Conservation (phyloP, 2,113 vertebrate genomes). For the Chamaetylas fuelleborni region DNA sequence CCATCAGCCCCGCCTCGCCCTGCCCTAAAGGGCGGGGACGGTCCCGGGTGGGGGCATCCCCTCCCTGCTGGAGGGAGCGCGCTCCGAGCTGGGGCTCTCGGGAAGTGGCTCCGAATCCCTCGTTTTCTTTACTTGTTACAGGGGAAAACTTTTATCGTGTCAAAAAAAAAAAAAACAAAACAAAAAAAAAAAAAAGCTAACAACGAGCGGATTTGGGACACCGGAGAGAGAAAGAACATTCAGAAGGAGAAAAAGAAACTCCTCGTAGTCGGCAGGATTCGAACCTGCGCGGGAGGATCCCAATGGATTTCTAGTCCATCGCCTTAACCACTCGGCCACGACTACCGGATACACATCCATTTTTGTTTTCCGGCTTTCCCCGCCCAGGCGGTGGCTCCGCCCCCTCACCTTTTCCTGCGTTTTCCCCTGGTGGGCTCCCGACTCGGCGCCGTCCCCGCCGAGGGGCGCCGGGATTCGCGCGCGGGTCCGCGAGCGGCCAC, state of each 20-base stretch:
- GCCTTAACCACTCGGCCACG: conserved; percentile 87
- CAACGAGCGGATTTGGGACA: too few species aligned
- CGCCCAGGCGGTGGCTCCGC: too few species aligned
- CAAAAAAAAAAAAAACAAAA: rapidly evolving
- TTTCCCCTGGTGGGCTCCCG: too few species aligned
- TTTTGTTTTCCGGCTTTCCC: too few species aligned
- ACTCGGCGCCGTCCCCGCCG: too few species aligned
- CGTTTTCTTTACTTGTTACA: rapidly evolving
- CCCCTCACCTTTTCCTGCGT: too few species aligned
- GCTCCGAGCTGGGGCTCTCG: rapidly evolving
- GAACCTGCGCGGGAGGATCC: conserved; percentile 86
- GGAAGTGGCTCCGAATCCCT: rapidly evolving
- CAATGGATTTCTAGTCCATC: conserved; percentile 89
- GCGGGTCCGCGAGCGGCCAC: too few species aligned
- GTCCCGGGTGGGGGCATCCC: rapidly evolving
- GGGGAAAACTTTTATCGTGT: rapidly evolving
- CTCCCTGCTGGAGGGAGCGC: rapidly evolving
- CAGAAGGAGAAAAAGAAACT: too few species aligned
- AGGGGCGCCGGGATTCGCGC: too few species aligned
- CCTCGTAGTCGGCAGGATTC: conserved; percentile 83
- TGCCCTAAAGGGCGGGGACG: not conserved
- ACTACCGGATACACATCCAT: conserved; percentile 27
- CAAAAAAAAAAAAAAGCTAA: too few species aligned
- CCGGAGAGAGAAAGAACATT: too few species aligned
- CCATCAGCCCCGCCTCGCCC: rapidly evolving